phyloP scores from a whole-genome alignment of 1,140 invertebrate genomes.

The Drosophila tristis region DNA sequence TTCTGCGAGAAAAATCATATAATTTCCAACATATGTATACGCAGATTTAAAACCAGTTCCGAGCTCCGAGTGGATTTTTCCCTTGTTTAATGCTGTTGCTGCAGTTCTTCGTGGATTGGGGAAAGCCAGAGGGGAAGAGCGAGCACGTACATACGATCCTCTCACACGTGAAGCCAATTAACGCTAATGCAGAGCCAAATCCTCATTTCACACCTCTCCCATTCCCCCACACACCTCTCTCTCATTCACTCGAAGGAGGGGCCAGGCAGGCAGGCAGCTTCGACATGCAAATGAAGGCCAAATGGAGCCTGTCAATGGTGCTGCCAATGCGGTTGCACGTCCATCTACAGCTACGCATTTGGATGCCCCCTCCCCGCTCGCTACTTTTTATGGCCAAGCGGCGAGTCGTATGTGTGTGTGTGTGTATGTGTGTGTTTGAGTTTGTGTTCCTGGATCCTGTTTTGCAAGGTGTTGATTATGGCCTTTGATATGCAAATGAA shows the following conservation, averaged over 20 bases:
- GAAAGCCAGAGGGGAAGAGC: too few species aligned
- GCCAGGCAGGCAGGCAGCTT: conserved; percentile 9
- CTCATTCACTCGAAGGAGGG: not conserved
- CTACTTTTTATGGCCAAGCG: not conserved
- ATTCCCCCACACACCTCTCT: not conserved
- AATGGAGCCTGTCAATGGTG: conserved; percentile 72
- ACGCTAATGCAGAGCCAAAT: conserved; percentile 63
- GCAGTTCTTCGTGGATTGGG: not conserved
- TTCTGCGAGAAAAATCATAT: conserved; percentile 12
- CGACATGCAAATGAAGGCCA: conserved; percentile 65
- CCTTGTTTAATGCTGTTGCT: not conserved
- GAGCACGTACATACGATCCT: conserved; percentile 15
- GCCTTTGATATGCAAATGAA: conserved; percentile 83
- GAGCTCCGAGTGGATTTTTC: conserved; percentile 7
- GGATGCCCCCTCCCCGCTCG: not conserved
- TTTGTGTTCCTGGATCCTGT: conserved; percentile 44
- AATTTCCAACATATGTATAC: conserved; percentile 12
- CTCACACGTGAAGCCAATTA: conserved; percentile 59
- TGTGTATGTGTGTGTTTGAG: conserved; percentile 16
- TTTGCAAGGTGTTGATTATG: conserved; percentile 80
- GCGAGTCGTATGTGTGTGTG: conserved; percentile 10
- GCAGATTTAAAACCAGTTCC: conserved; percentile 24
- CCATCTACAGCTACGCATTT: conserved; percentile 16
- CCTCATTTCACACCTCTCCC: conserved; percentile 66
- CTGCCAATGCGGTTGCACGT: conserved; percentile 44